Base-by-base conservation (phyloP, 2,113 vertebrate genomes). In the Barbus barbus region DNA sequence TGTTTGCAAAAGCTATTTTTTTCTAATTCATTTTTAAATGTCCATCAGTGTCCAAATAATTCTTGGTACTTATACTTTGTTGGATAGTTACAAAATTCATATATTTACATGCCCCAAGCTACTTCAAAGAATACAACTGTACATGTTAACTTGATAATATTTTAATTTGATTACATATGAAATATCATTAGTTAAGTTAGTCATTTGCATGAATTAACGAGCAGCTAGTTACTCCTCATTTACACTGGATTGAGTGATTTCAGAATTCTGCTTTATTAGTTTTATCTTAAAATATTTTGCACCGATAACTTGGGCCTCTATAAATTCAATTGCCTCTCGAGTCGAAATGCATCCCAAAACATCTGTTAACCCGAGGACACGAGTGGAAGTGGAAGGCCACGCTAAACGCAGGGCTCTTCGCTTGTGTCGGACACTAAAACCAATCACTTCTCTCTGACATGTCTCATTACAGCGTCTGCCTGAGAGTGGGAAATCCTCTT, bases 401-500 rank as follows among this genome's bases (percentile, higher is more conserved):
- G 48, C 85, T 83, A 83, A 82, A 82, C 63, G 67, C 53, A 56
- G 18, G 26, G 61, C 84, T 86, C 65, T 61, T 67, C 6, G 41
- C 81, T 78, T 74, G 72, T 77, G 77, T 88, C 31, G 51, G 65
- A 78, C 81, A 58, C 82, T 79, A 78, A 86, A 82, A 82, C 71
- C 78, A 86, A 82, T 79, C 87, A 81, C 84, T 78, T 84, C 61
- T 79, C 3, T 84, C 71, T 84, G 82, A 86, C 84, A 81, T 61
- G 77, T 78, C 84, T 84, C 84, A 86, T 88, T 88, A 88, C 82
- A 46, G 82, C 61, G 71, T 78, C 82, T 84, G 91, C 86, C 83
- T 90, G 89, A 88, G 88, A 92, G 88, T 80, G 84, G 89, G 83
- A 88, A 90, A 90, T 92, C 90, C 90, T 90, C 89, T 93, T 92